Evolutionary conservation across 2,888 invertebrate genomes (phyloP), one percentile per base, ranked within the genome.

Genomic region (Athripsodes cinereus): DNA sequence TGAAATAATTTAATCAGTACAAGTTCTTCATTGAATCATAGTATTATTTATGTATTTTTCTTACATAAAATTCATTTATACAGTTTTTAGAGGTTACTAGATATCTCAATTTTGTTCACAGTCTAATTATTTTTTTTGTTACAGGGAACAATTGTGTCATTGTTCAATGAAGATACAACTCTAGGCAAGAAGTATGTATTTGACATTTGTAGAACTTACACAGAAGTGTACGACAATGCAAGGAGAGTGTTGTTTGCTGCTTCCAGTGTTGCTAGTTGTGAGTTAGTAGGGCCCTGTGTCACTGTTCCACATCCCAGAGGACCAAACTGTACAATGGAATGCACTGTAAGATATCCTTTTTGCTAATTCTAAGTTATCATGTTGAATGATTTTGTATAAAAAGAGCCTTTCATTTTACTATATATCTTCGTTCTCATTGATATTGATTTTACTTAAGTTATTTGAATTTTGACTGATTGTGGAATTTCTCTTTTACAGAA

Each of bases 101-200:
- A n/a, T n/a, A n/a, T n/a, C n/a, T n/a, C n/a, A n/a, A n/a, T n/a
- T n/a, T n/a, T n/a, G n/a, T n/a, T n/a, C n/a, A n/a, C n/a, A n/a
- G n/a, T n/a, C n/a, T n/a, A n/a, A n/a, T n/a, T n/a, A 26, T 22
- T 26, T 58, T 44, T 51, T 35, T 53, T 57, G 57, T 66, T 66
- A 16, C 74, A 87, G 81, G 93, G 93, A 59, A 92, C 92, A 47
- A 89, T 94, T 67, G 90, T 90, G 58, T 92, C 92, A 3, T 88
- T 94, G 72, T 93, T 94, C 79, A 92, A 92, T 76, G 92, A 92
- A 74, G 87, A 90, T 67, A 88, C 90, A 48, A 88, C 89, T 8
- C 74, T 90, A 52, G 93, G 93, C 8, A 91, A 92, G 65, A 90
- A 92, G 62, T 94, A 92, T 74, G 91, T 93, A 64, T 94, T 94